Evolutionary conservation across 2,113 vertebrate species (phyloP).

Genomic region (Fregetta grallaria): DNA sequence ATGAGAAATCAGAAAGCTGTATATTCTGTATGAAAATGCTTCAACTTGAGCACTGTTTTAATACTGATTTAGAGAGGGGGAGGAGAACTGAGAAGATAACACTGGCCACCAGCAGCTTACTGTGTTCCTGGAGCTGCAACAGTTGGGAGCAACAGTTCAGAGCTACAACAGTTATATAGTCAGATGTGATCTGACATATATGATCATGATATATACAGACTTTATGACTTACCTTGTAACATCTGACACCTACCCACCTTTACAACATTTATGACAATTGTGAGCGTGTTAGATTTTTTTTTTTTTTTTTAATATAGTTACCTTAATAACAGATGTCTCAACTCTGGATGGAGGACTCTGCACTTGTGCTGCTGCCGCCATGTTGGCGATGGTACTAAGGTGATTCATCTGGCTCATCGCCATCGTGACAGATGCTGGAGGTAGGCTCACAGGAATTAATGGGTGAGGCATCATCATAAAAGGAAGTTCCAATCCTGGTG

Average conservation of each 20-base stretch:
- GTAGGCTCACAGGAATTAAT: slow-evolving; percentile 98
- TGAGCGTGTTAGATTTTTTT: not conserved
- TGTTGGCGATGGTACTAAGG: slow-evolving; percentile 98
- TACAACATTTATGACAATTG: not conserved
- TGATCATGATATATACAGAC: not conserved
- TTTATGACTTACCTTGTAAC: not conserved
- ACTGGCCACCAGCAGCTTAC: not conserved
- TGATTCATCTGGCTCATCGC: slow-evolving; percentile 99
- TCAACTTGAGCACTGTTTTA: not conserved
- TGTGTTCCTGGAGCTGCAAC: not conserved
- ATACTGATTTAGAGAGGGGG: not conserved
- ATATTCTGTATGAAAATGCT: not conserved
- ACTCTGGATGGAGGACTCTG: slow-evolving; percentile 94
- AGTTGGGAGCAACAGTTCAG: too few relatives aligned
- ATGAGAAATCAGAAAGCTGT: not conserved
- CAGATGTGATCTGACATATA: too few relatives aligned
- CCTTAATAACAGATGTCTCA: slow-evolving; percentile 99
- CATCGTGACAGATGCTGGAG: slow-evolving; percentile 99
- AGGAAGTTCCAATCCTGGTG: slow-evolving; percentile 94
- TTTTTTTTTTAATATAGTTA: slow-evolving; percentile 52
- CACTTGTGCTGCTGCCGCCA: slow-evolving; percentile 97
- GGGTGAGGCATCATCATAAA: slow-evolving; percentile 99
- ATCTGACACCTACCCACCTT: not conserved
- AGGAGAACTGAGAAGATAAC: not conserved
- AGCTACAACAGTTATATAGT: too few relatives aligned